Evolutionary conservation across 2,797 vertebrate genomes (phyloP).

Genomic region (Phoebastria nigripes): DNA sequence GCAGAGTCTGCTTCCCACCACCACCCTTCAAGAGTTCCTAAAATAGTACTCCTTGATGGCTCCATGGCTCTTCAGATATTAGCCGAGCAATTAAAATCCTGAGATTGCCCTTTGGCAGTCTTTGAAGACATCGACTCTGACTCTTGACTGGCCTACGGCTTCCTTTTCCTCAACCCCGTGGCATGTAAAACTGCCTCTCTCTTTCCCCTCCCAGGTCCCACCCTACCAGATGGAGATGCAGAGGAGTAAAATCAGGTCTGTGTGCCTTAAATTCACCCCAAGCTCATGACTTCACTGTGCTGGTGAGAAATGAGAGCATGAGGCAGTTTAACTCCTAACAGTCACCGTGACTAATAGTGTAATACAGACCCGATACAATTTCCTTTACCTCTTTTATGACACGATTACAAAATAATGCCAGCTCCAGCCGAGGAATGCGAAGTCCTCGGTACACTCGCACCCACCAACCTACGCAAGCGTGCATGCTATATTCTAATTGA

Average conservation of each 20-base stretch:
- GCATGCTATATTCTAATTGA: not conserved
- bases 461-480: not conserved
- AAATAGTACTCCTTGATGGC: not conserved
- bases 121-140: not conserved
- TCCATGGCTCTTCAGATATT: not conserved
- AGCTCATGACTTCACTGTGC: not conserved
- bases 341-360: not conserved
- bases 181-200: not conserved
- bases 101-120: not conserved
- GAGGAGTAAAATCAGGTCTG: not conserved
- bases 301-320: not conserved
- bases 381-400: not conserved
- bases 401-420: not conserved
- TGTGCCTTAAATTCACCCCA: not conserved
- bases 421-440: not conserved
- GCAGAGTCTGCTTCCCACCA: not conserved
- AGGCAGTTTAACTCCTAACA: not conserved
- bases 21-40: not conserved
- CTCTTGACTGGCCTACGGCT: not conserved
- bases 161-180: constrained; percentile 15
- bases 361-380: not conserved
- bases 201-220: not conserved
- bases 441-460: not conserved
- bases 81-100: not conserved
- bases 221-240: not conserved